A percentile compares a stretch with the other conserved stretches of the same genome.
Evolutionary conservation across 2,888 invertebrate genomes (phyloP).

Genomic region (Nephrocerus scutellatus): DNA sequence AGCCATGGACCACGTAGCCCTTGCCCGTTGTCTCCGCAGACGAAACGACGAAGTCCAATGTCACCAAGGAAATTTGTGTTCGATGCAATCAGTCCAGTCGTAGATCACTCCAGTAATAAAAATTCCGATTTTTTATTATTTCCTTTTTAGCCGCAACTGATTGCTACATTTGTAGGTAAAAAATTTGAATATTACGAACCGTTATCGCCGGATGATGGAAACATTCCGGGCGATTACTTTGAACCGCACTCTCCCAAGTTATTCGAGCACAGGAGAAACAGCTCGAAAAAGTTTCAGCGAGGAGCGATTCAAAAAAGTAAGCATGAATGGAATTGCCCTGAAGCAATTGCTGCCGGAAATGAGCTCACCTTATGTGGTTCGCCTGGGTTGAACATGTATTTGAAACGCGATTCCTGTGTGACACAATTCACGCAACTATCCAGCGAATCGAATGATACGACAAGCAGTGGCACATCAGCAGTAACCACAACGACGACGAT

Average conservation of each 20-base stretch:
- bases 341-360: conserved; percentile 9
- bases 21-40: conserved; percentile 24
- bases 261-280: conserved; percentile 29
- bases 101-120: conserved; percentile 24
- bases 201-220: conserved; percentile 38
- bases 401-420: conserved; percentile 45
- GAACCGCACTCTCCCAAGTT: conserved; percentile 28
- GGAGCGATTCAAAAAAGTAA: conserved; percentile 9
- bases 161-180: conserved; percentile 22
- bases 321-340: not conserved
- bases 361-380: not conserved
- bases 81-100: conserved; percentile 45
- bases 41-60: conserved; percentile 50
- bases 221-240: conserved; percentile 25
- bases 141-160: too few relatives aligned
- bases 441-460: conserved; percentile 41
- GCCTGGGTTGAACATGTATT: conserved; percentile 17
- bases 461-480: conserved; percentile 33
- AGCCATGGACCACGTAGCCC: conserved; percentile 28
- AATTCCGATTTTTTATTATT: too few relatives aligned
- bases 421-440: conserved; percentile 46
- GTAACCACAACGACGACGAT: conserved; percentile 44
- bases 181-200: conserved; percentile 47
- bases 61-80: conserved; percentile 57
- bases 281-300: conserved; percentile 30